Conservation (phyloP, 2,797 vertebrate genomes). For the Buphagus erythrorhynchus region DNA sequence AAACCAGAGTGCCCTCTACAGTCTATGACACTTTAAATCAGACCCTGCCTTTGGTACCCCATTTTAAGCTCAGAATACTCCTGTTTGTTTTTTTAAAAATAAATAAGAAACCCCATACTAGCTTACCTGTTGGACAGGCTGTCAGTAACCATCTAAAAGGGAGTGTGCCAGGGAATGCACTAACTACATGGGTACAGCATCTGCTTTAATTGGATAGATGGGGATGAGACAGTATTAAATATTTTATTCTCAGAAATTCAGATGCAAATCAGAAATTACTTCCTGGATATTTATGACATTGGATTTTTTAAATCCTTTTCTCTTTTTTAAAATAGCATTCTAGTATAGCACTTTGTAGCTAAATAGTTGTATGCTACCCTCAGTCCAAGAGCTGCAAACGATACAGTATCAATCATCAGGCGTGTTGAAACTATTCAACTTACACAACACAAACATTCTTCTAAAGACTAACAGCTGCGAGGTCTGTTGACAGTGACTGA, state of each 20-base stretch:
- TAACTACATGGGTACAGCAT: neutral
- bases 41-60: neutral
- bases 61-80: neutral
- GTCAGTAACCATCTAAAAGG: neutral
- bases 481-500: neutral
- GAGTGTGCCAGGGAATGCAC: neutral
- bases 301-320: no score
- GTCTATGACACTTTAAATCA: neutral
- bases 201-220: neutral
- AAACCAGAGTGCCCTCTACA: neutral
- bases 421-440: neutral
- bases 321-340: neutral
- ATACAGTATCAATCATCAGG: rapidly evolving
- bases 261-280: neutral
- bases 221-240: neutral
- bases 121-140: neutral
- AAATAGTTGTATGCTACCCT: neutral
- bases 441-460: neutral
- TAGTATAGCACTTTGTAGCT: neutral
- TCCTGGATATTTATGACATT: neutral
- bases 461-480: neutral
- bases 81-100: neutral
- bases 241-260: neutral
- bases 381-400: neutral
- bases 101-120: neutral